Base-by-base conservation (phyloP, 2,797 vertebrate genomes). In the Premnoplex brunnescens region DNA sequence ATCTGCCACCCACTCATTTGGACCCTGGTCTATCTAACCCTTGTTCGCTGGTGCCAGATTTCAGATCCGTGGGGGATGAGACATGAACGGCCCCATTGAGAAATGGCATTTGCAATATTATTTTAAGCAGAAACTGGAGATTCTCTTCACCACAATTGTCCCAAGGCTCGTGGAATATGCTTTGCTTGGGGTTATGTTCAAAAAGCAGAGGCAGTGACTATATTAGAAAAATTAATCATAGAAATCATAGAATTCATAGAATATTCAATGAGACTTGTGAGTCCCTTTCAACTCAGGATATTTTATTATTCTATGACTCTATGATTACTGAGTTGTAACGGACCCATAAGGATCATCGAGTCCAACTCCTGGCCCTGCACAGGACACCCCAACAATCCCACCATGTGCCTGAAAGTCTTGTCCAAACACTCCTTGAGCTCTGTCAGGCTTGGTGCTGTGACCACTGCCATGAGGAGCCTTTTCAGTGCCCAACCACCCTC, bases 401-500 rank as follows among this genome's bases (percentile, higher is more conserved):
- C 3, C 30, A 12, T 14, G 14, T 6, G 16, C n/a, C 19, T 63
- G 32, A 7, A 24, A 52, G 12, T 1, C 0, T 19, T 77, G 10
- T 34, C 58, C 58, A 58, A 58, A 51, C 1, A 0, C 12, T 46
- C 3, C 52, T 46, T 59, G 58, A 34, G 17, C 21, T 71, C 43
- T 71, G 37, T 21, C 32, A 63, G 56, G 19, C 14, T 58, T 23
- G 32, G 34, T 11, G 12, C 7, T 0, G 1, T 64, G 18, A 0
- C 24, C 44, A 46, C 63, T 39, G 23, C 56, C 37, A 51, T 77
- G 51, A 37, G 43, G 64, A 83, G 3, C 15, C 26, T 6, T 1
- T 5, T 18, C 56, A 56, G 49, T 56, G 72, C 11, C 37, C 1
- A 0, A 1, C 3, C 24, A 54, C 7, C 4, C 5, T 63, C 24